A percentile compares a stretch with the other conserved stretches of the same genome.
Conservation (phyloP, 2,888 invertebrate species). For the Drosophila hawaiiensis region DNA sequence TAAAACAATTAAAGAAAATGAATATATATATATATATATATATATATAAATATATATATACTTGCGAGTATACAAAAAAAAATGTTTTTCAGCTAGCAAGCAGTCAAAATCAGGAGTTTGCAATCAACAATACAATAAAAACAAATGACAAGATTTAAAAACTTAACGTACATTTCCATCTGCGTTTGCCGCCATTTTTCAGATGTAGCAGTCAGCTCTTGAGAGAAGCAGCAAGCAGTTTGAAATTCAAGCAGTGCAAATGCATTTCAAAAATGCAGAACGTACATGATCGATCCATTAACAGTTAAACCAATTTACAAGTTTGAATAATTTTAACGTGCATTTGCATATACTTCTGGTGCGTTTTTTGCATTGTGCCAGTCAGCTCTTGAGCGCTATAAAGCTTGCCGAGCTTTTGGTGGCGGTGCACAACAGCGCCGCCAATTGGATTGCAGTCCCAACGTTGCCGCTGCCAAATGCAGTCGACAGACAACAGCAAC, state of each 20-base stretch:
- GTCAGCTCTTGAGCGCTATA: conserved; percentile 32
- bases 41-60: conserved; percentile 26
- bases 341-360: not conserved
- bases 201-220: not conserved
- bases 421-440: conserved; percentile 22
- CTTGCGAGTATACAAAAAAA: conserved; percentile 47
- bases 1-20: conserved; percentile 58
- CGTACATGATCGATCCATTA: conserved; percentile 61
- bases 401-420: conserved; percentile 47
- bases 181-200: not conserved
- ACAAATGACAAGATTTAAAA: not conserved
- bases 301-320: conserved; percentile 59
- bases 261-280: conserved; percentile 32
- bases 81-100: conserved; percentile 55
- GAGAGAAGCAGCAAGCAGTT: conserved; percentile 18
- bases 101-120: conserved; percentile 6
- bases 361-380: conserved; percentile 6
- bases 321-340: conserved; percentile 44
- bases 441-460: conserved; percentile 52
- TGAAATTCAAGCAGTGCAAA: not conserved
- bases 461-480: conserved; percentile 51
- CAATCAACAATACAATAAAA: conserved; percentile 4
- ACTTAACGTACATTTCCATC: not conserved
- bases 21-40: conserved; percentile 59
- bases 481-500: conserved; percentile 39